A percentile compares a stretch with the other conserved stretches of the same genome.
Evolutionary conservation across 2,113 vertebrate genomes (phyloP).

Genomic region (Spermophilus dauricus): DNA sequence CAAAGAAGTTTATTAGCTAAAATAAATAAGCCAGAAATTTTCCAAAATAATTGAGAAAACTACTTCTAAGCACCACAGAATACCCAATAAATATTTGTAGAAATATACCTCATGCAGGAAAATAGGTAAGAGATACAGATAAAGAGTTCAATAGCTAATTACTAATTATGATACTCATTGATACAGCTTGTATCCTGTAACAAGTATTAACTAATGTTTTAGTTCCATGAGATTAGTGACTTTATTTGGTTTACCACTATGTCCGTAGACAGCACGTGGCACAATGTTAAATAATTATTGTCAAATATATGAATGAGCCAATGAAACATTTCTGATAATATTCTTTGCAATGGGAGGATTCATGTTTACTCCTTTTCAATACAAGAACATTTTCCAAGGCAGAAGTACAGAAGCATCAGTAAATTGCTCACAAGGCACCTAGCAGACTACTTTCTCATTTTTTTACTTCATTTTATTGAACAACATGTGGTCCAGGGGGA

Average conservation of each 20-base stretch:
- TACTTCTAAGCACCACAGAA: not conserved
- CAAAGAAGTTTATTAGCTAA: slow-evolving; percentile 41
- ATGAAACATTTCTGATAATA: slow-evolving; percentile 11
- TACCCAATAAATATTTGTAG: not conserved
- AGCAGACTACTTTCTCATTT: not conserved
- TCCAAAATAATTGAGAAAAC: slow-evolving; percentile 39
- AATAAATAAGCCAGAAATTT: not conserved
- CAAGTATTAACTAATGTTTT: not conserved
- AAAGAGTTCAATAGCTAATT: not conserved
- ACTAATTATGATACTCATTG: not conserved
- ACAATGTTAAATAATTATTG: not conserved
- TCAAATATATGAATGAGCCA: not conserved
- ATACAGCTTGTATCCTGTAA: not conserved
- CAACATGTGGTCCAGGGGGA: slow-evolving; percentile 2
- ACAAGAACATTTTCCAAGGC: not conserved
- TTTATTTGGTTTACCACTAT: not conserved
- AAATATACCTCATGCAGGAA: not conserved
- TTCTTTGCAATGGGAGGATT: not conserved
- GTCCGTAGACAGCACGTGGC: not conserved
- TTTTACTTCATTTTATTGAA: not conserved
- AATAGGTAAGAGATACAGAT: not conserved
- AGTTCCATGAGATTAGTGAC: not conserved
- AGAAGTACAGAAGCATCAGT: not conserved
- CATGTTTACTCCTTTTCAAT: not conserved
- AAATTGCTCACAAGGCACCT: not conserved